Evolutionary conservation across 2,888 invertebrate species (phyloP).

Genomic region (Palloptera scutellata): DNA sequence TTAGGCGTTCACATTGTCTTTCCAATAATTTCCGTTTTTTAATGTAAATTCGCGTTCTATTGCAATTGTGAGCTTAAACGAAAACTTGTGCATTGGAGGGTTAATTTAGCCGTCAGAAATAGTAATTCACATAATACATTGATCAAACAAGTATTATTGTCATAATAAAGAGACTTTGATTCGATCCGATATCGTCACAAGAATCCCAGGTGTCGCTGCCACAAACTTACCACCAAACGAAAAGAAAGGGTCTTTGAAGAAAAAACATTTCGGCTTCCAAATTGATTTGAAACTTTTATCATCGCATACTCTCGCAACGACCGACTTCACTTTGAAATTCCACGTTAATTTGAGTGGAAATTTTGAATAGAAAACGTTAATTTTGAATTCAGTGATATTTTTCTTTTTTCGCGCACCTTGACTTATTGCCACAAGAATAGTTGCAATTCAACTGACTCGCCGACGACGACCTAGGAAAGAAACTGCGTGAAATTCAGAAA

Average conservation of each 20-base stretch:
- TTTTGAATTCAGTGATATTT: neutral
- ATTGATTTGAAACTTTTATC: neutral
- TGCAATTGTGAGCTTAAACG: too few relatives aligned
- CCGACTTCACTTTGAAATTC: constrained; percentile 22
- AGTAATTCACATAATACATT: too few relatives aligned
- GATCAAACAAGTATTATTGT: too few relatives aligned
- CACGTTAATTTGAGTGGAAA: neutral
- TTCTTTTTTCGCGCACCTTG: constrained; percentile 21
- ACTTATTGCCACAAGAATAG: constrained; percentile 41
- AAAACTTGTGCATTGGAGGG: too few relatives aligned
- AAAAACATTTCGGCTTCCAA: constrained; percentile 35
- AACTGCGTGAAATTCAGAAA: constrained; percentile 33
- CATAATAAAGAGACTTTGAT: too few relatives aligned
- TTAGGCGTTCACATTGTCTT: too few relatives aligned
- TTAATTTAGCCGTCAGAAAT: too few relatives aligned
- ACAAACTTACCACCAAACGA: constrained; percentile 41
- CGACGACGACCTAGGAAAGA: constrained; percentile 14
- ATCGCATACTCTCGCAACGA: neutral
- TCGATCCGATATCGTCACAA: too few relatives aligned
- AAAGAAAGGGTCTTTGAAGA: constrained; percentile 35
- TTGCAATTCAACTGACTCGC: constrained; percentile 40
- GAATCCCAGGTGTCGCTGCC: too few relatives aligned
- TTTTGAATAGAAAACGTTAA: constrained; percentile 6
- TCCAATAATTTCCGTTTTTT: too few relatives aligned
- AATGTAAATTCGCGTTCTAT: too few relatives aligned